phyloP scores from a whole-genome alignment of 2,797 vertebrate species.

The Merluccius polli region DNA sequence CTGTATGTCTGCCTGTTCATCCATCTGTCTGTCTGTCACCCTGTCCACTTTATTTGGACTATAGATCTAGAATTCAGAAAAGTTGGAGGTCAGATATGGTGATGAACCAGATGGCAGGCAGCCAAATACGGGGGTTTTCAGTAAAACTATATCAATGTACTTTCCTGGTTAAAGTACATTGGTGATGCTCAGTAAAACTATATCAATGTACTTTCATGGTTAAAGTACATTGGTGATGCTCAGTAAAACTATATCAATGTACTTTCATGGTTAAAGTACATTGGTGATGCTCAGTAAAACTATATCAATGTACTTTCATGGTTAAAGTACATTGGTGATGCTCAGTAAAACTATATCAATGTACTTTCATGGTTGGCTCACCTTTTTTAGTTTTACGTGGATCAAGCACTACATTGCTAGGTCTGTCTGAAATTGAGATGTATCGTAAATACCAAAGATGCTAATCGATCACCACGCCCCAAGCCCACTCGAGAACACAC shows the following conservation, averaged over 20 bases:
- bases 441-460: neutral
- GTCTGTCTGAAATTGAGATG: neutral
- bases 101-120: neutral
- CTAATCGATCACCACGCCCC: too few relatives aligned
- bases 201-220: neutral
- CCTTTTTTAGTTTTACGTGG: neutral
- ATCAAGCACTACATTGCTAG: neutral
- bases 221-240: neutral
- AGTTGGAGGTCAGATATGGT: neutral
- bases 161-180: neutral
- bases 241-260: neutral
- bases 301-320: too few relatives aligned
- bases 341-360: neutral
- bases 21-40: neutral
- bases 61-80: neutral
- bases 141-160: neutral
- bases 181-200: neutral
- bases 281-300: too few relatives aligned
- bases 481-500: too few relatives aligned
- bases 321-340: neutral
- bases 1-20: neutral
- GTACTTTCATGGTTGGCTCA: neutral
- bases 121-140: neutral
- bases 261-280: neutral
- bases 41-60: neutral